Base-by-base conservation (phyloP, 92 coral and sea anemone species). In the Zoanthus sociatus region DNA sequence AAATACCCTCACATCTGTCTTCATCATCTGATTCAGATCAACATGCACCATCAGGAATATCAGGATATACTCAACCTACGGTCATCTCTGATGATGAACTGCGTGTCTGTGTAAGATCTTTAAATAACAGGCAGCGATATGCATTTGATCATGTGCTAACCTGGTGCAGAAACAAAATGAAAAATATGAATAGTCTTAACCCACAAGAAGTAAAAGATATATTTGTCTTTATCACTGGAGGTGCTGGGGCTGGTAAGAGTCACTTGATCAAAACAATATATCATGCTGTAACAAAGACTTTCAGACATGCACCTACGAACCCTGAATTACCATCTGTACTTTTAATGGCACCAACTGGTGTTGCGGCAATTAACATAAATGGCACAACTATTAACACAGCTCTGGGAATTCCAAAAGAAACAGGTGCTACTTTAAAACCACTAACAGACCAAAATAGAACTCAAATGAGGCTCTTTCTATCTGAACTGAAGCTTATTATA, bases 251-350 rank as follows among this genome's bases (percentile, higher is more conserved):
- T 10, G 69, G 69, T 12, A 61, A 61, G 58, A 53, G 58, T 3
- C 42, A 33, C 3, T 33, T 33, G 42, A 33, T 33, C 3, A 33
- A 33, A 3, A 33, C 42, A 1, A 53, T 53, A 1, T 53, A 53
- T 53, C 58, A 53, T 53, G 48, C 87, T 64, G 83, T 33, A 18
- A 72, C 79, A 13, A 87, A 87, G 16, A 87, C 76, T 7, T 87
- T 87, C 21, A 87, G 9, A 33, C 33, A 78, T 67, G 73, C 37
- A 37, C 9, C 86, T 1, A 8, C 26, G 9, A 92, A 92, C 53
- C 92, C 95, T 75, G 90, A 90, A 47, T 30, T 75, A 83, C 90
- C 89, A 12, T 79, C 90, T 73, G 58, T 9, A 53, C 10, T 33
- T 33, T 3, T 33, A 33, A 33, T 33, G 42, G 42, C 42, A 1